These are phyloP conservation scores for Apodemus speciosus DNA, from an alignment of 2,113 vertebrate species.

Conservation along the genomic window DNA sequence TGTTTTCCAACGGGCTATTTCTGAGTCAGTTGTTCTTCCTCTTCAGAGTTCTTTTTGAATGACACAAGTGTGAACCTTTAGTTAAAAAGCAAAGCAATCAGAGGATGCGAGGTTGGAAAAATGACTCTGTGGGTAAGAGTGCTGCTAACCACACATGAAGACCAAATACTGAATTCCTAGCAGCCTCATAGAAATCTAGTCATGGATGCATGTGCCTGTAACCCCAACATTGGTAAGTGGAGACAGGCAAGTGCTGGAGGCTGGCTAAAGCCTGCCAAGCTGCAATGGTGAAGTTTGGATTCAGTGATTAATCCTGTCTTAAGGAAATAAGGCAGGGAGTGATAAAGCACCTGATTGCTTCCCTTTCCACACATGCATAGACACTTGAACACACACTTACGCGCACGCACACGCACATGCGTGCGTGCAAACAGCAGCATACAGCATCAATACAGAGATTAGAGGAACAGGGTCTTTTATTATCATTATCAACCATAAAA, in stretches of 20 bases:
- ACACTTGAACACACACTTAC: not conserved
- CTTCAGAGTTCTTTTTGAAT: not conserved
- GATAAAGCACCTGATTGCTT: not conserved
- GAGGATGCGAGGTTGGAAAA: not conserved
- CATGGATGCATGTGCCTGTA: not conserved
- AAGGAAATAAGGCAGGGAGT: not conserved
- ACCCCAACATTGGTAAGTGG: not conserved
- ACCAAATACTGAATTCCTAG: not conserved
- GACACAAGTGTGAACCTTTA: not conserved
- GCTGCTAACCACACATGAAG: not conserved
- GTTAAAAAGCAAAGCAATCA: slow-evolving; percentile 8
- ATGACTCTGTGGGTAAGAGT: too few species aligned
- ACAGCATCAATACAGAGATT: not conserved
- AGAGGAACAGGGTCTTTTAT: not conserved
- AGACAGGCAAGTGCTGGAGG: too few species aligned
- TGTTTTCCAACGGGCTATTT: not conserved
- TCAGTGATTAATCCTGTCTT: not conserved
- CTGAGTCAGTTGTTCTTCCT: not conserved
- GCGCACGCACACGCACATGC: not conserved
- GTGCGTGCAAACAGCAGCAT: not conserved
- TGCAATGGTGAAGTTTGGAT: not conserved
- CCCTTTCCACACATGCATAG: not conserved
- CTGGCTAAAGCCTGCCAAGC: not conserved
- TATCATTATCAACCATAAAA: not conserved
- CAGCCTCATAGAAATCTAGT: not conserved